phyloP scores from a whole-genome alignment of 2,797 vertebrate species.

The Aulostomus chinensis region DNA sequence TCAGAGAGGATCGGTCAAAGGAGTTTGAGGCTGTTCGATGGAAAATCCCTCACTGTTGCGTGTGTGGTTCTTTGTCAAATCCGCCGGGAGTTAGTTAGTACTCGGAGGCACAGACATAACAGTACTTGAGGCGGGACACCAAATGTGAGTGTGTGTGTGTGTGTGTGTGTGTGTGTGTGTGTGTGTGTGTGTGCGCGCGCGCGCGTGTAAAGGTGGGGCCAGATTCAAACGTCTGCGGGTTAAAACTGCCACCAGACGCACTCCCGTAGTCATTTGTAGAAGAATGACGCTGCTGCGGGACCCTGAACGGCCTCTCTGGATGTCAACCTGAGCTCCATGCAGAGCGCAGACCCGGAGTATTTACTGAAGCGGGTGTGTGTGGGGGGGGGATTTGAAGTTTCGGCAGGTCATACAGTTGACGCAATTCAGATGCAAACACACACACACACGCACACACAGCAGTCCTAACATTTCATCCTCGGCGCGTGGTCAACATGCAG shows the following conservation, averaged over 20 bases:
- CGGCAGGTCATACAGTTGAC: background rate
- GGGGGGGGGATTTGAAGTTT: too few species aligned
- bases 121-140: constrained; percentile 56
- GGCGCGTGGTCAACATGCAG: constrained; percentile 11
- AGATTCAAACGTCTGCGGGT: constrained; percentile 42
- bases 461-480: background rate
- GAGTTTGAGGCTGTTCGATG: constrained; percentile 33
- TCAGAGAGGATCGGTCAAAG: constrained; percentile 45
- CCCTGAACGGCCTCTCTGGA: too few species aligned
- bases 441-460: background rate
- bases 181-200: too few species aligned
- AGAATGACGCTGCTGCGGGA: too few species aligned
- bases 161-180: too few species aligned
- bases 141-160: too few species aligned
- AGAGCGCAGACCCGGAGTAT: background rate
- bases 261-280: constrained; percentile 45
- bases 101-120: constrained; percentile 48
- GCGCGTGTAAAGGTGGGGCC: constrained; percentile 42
- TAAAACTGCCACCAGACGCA: constrained; percentile 46
- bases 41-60: constrained; percentile 35
- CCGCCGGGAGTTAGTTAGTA: constrained; percentile 46
- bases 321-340: too few species aligned
- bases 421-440: background rate
- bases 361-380: background rate
- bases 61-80: constrained; percentile 44